These are phyloP conservation scores for Lithodes maja DNA, from an alignment of 2,888 invertebrate species.

Conservation along the genomic window DNA sequence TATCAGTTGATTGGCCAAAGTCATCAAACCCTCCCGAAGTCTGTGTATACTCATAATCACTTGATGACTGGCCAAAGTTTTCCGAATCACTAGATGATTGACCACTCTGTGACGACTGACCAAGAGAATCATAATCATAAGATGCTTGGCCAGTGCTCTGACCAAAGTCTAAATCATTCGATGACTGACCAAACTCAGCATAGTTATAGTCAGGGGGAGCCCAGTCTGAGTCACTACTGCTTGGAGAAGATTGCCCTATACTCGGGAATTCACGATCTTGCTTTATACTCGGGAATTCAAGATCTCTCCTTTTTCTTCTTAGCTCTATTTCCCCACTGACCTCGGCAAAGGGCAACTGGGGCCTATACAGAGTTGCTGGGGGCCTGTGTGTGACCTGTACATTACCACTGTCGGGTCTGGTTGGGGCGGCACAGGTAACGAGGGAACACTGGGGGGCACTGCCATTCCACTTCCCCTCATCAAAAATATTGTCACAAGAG, in stretches of 20 bases:
- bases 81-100: constrained; percentile 52
- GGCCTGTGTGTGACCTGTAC: constrained; percentile 21
- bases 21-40: constrained; percentile 22
- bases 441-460: constrained; percentile 72
- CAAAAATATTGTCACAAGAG: constrained; percentile 71
- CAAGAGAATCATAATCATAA: constrained; percentile 52
- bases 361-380: not conserved
- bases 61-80: constrained; percentile 47
- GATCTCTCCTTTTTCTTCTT: constrained; percentile 23
- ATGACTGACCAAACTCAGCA: constrained; percentile 38
- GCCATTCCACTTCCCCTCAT: constrained; percentile 73
- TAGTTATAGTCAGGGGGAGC: constrained; percentile 10
- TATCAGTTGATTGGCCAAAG: not conserved
- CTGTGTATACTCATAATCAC: constrained; percentile 22
- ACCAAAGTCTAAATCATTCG: constrained; percentile 1
- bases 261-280: not conserved
- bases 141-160: constrained; percentile 1
- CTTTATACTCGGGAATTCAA: constrained; percentile 11
- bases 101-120: constrained; percentile 38
- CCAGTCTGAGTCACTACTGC: constrained; percentile 10
- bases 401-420: constrained; percentile 42
- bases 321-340: constrained; percentile 27
- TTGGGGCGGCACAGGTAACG: constrained; percentile 59
- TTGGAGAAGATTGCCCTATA: not conserved
- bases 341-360: not conserved